These are phyloP conservation scores for Chroicocephalus ridibundus DNA, from an alignment of 2,113 vertebrate genomes.

Conservation along the genomic window DNA sequence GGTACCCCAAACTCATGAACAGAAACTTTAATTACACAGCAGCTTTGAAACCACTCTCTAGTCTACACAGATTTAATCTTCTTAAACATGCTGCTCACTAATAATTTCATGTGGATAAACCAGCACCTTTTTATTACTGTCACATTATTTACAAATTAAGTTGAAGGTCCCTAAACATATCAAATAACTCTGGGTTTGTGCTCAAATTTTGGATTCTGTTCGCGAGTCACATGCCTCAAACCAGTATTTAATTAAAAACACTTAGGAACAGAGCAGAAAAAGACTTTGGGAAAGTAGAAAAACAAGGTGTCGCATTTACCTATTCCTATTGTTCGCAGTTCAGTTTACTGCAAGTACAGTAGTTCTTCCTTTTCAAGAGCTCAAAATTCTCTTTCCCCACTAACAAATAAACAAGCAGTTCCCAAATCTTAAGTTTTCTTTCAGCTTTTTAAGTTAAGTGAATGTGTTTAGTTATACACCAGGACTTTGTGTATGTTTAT, in stretches of 20 bases:
- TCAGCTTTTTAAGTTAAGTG: neutral
- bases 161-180: neutral
- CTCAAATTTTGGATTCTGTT: neutral
- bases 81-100: neutral
- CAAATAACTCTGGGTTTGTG: neutral
- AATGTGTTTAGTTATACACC: neutral
- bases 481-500: neutral
- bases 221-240: neutral
- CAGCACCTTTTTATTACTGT: neutral
- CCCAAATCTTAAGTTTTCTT: neutral
- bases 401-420: neutral
- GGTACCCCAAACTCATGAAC: neutral
- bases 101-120: neutral
- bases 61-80: neutral
- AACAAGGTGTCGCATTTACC: neutral
- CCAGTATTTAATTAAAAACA: neutral
- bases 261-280: neutral
- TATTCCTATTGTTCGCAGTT: neutral
- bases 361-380: neutral
- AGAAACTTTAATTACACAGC: neutral
- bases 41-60: neutral
- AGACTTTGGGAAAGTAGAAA: neutral
- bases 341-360: neutral
- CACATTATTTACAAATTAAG: neutral
- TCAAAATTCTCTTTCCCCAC: neutral